These are phyloP conservation scores for Vireo griseus DNA, from an alignment of 2,797 vertebrate genomes.

Conservation along the genomic window DNA sequence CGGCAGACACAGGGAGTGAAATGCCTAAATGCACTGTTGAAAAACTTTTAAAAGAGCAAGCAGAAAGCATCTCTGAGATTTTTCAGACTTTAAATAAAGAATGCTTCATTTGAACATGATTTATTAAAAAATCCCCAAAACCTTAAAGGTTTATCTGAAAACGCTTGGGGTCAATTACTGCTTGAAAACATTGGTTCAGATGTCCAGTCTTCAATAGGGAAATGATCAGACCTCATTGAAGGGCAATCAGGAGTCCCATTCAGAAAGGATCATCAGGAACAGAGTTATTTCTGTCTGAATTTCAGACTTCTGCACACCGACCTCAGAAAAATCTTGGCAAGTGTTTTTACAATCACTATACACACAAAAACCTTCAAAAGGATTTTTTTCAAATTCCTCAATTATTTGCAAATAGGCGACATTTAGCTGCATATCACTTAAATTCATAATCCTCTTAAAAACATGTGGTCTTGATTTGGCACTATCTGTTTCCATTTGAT, in stretches of 20 bases:
- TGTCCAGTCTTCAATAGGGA: background rate
- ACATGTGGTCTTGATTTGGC: slow-evolving; percentile 50
- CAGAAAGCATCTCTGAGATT: background rate
- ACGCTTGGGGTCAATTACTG: background rate
- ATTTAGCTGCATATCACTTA: slow-evolving; percentile 42
- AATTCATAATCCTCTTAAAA: slow-evolving; percentile 39
- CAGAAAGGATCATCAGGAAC: background rate
- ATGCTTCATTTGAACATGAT: background rate
- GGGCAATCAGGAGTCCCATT: background rate
- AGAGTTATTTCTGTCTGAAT: background rate
- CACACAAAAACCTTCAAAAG: slow-evolving; percentile 17
- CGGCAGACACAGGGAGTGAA: background rate
- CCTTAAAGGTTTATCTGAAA: background rate
- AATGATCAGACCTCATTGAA: background rate
- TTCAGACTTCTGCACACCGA: slow-evolving; percentile 21
- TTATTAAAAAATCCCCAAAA: background rate
- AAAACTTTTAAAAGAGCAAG: background rate
- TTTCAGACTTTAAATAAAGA: background rate
- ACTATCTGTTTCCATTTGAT: slow-evolving; percentile 30
- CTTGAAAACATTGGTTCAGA: background rate
- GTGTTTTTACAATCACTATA: slow-evolving; percentile 16
- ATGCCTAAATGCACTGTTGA: background rate
- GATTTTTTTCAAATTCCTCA: slow-evolving; percentile 21
- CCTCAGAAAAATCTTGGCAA: slow-evolving; percentile 40
- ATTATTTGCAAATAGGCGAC: slow-evolving; percentile 29